Evolutionary conservation across 2,797 vertebrate genomes (phyloP).

Genomic region (Chiloscyllium punctatum): DNA sequence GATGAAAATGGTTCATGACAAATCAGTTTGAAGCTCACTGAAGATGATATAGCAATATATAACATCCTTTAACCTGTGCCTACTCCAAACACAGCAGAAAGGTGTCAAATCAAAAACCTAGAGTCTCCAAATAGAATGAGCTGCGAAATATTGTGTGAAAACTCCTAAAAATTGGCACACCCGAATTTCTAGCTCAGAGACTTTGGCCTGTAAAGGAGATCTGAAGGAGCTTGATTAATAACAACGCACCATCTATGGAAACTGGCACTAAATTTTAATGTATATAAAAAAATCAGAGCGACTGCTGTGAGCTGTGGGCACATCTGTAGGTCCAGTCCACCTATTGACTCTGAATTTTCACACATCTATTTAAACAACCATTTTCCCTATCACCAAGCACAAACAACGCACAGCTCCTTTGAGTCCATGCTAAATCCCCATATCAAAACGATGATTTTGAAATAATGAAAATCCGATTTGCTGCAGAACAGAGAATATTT

Average conservation of each 20-base stretch:
- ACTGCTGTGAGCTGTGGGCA: neutral
- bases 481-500: neutral
- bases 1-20: no score
- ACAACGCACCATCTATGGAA: neutral
- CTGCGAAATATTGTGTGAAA: neutral
- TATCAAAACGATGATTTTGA: neutral
- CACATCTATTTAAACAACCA: neutral
- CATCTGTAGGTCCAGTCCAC: neutral
- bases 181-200: neutral
- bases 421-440: neutral
- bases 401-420: neutral
- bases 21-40: no score
- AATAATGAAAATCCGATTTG: neutral
- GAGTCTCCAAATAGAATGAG: neutral
- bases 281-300: neutral
- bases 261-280: neutral
- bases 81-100: no score
- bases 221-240: neutral
- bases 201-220: neutral
- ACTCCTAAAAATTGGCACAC: neutral
- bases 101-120: neutral
- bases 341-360: neutral
- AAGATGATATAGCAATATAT: no score
- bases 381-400: neutral
- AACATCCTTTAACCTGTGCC: no score